Evolutionary conservation across 2,113 vertebrate genomes (phyloP), one percentile per base, ranked within the genome.

Genomic region (Callocephalon fimbriatum): DNA sequence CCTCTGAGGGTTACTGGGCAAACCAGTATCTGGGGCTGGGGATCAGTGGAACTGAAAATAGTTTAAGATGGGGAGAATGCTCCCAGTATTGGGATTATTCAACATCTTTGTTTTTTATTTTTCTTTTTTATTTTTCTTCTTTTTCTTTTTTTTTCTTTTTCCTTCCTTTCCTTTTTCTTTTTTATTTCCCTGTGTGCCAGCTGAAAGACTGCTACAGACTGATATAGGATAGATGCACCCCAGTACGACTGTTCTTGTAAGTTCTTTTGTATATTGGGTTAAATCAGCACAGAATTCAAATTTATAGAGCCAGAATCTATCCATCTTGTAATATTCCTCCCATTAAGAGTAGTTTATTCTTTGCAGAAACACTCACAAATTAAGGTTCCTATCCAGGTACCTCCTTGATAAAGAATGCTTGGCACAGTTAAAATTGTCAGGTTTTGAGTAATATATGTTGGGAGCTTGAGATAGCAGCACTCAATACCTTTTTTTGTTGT

Each of bases 351-450:
- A 98, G 94, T 96, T 96, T 81, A 89, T 95, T 95, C 95, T 97
- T 95, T 96, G 90, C 93, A 93, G 92, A 96, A 96, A 85, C 59
- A 83, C 51, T 90, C 65, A 84, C 84, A 93, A 88, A 80, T 93
- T 54, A 88, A 97, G 59, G 77, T 93, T 94, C 79, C 61, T 90
- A 17, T 94, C 89, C 78, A 94, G 92, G 89, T 97, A 93, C 93
- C 89, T 98, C 94, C 97, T 96, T 97, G 92, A 95, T 92, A 95
- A 98, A 94, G 89, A 98, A 98, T 98, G 88, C 91, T 97, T 98
- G 97, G 97, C 97, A 96, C 86, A 87, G 95, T 63, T 71, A 86
- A 93, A 91, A 79, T 95, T 90, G 95, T 78, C 90, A 91, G 75
- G 35, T 92, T 96, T 96, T 94, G 88, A 96, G 78, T 95, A 93